Percentiles rank a stretch among this genome's conserved stretches.
Evolutionary conservation across 2,797 vertebrate genomes (phyloP).

Genomic region (Microctenopoma steveboyesi): DNA sequence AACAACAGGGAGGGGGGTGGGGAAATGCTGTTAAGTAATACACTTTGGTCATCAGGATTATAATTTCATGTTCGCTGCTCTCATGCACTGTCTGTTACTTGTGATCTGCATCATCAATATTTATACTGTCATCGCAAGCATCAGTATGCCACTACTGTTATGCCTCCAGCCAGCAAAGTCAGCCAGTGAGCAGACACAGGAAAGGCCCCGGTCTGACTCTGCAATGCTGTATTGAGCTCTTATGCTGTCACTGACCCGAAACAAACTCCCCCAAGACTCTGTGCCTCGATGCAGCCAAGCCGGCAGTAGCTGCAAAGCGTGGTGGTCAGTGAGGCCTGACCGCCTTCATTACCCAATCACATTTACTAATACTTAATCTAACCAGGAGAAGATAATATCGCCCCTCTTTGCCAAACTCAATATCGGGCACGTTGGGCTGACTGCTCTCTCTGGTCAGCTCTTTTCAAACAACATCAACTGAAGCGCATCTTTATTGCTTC

Average conservation of each 20-base stretch:
- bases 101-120: slow-evolving; percentile 65
- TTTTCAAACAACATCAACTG: slow-evolving; percentile 23
- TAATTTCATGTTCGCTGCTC: slow-evolving; percentile 51
- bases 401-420: slow-evolving; percentile 62
- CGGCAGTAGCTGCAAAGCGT: slow-evolving; percentile 44
- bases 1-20: slow-evolving; percentile 10
- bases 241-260: slow-evolving; percentile 76
- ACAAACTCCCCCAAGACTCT: slow-evolving; percentile 72
- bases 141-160: slow-evolving; percentile 57
- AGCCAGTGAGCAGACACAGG: slow-evolving; percentile 65
- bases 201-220: slow-evolving; percentile 67
- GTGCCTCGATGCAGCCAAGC: slow-evolving; percentile 56
- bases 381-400: slow-evolving; percentile 61
- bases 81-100: slow-evolving; percentile 44
- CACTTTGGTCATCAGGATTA: slow-evolving; percentile 59
- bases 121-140: slow-evolving; percentile 56
- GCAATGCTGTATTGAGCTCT: slow-evolving; percentile 71
- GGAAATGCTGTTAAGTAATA: slow-evolving; percentile 44
- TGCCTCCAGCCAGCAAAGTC: slow-evolving; percentile 53
- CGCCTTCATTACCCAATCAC: slow-evolving; percentile 70
- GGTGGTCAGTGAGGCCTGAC: slow-evolving; percentile 70
- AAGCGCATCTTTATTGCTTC: not conserved
- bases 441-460: slow-evolving; percentile 24
- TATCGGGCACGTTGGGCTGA: slow-evolving; percentile 40
- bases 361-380: slow-evolving; percentile 69